Conservation (phyloP, 1,140 invertebrate species). For the Saxidomus purpurata region DNA sequence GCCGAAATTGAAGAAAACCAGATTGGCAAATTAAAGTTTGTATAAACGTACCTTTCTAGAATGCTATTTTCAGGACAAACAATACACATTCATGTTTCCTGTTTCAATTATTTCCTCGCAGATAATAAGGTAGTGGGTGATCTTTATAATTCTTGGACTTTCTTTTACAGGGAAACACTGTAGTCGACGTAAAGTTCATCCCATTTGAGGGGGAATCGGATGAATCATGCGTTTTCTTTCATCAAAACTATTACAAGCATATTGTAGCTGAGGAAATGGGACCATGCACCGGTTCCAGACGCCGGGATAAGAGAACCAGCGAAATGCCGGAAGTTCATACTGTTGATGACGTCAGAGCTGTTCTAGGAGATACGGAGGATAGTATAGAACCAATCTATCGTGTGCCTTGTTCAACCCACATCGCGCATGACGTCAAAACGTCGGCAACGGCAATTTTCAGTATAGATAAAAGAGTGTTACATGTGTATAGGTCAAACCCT, state of each 20-base stretch:
- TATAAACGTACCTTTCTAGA: too few relatives aligned
- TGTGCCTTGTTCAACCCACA: background rate
- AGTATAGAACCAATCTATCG: background rate
- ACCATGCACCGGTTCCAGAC: background rate
- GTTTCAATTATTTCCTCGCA: too few relatives aligned
- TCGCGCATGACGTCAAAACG: background rate
- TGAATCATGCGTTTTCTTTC: background rate
- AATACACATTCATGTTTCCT: too few relatives aligned
- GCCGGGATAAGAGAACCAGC: background rate
- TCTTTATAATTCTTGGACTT: too few relatives aligned
- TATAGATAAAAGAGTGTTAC: background rate
- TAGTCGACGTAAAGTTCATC: background rate
- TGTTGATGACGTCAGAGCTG: slow-evolving; percentile 6
- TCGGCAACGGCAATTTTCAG: slow-evolving; percentile 7
- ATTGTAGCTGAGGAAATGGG: background rate
- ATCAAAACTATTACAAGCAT: slow-evolving; percentile 6
- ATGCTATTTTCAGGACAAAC: too few relatives aligned
- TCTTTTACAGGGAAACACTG: background rate
- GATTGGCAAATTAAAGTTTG: too few relatives aligned
- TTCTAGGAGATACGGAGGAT: slow-evolving; percentile 1
- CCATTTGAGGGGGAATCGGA: background rate
- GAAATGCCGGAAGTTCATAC: background rate
- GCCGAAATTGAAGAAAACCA: too few relatives aligned
- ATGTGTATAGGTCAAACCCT: background rate
- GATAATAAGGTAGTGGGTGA: too few relatives aligned